Conservation (phyloP, 2,113 vertebrate species). For the Aegotheles bennettii region DNA sequence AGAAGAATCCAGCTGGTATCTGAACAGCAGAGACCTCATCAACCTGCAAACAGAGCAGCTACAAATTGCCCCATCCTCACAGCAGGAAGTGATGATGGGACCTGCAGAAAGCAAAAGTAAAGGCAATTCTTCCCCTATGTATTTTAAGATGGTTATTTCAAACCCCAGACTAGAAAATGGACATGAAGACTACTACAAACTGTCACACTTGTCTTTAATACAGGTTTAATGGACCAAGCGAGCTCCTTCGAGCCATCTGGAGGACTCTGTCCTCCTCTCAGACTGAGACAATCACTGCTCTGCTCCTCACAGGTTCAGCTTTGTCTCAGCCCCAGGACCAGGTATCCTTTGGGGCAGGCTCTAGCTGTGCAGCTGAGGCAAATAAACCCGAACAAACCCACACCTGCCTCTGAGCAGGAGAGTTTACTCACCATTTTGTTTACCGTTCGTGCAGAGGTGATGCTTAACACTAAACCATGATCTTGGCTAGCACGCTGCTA, state of each 20-base stretch:
- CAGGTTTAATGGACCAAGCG: background rate
- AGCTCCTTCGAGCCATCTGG: background rate
- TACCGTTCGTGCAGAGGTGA: background rate
- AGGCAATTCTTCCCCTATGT: background rate
- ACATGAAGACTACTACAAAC: background rate
- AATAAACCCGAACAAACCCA: background rate
- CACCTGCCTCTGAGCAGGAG: background rate
- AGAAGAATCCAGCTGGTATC: background rate
- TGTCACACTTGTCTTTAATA: background rate
- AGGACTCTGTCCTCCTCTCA: background rate
- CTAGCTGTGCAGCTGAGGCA: background rate
- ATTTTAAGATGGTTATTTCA: background rate
- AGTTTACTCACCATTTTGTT: background rate
- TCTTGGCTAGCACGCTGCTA: background rate
- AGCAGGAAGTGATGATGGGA: background rate
- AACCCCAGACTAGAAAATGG: background rate
- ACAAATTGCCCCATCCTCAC: background rate
- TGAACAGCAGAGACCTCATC: background rate
- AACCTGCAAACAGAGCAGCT: background rate
- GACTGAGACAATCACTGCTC: background rate
- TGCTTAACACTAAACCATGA: background rate
- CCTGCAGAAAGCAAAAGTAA: background rate
- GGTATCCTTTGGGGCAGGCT: background rate
- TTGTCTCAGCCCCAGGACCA: background rate
- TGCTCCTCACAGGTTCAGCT: background rate